phyloP scores from a whole-genome alignment of 2,113 vertebrate genomes.

The Casuarius casuarius region DNA sequence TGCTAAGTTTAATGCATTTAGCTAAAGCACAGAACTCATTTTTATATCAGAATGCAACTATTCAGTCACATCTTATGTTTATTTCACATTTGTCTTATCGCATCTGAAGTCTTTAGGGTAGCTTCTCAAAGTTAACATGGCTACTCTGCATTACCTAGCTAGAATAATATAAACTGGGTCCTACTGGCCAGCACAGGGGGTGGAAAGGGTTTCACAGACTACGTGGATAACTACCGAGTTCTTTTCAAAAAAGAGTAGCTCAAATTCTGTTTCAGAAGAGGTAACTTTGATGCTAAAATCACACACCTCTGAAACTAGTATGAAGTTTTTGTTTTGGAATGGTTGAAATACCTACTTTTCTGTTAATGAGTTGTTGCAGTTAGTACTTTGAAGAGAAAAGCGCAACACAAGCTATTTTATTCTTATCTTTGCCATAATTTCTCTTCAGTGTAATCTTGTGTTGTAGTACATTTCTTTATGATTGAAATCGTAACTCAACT shows the following conservation, averaged over 20 bases:
- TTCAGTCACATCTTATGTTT: neutral
- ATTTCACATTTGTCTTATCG: neutral
- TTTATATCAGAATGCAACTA: neutral
- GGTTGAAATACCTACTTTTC: neutral
- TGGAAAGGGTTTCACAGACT: neutral
- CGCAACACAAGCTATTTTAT: neutral
- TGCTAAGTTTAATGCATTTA: neutral
- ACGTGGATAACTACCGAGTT: neutral
- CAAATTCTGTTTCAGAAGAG: neutral
- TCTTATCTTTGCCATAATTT: neutral
- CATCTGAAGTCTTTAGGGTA: neutral
- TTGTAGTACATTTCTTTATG: neutral
- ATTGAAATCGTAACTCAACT: neutral
- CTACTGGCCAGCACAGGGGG: rapidly evolving
- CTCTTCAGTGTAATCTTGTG: neutral
- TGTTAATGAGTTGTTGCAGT: neutral
- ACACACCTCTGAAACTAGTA: rapidly evolving
- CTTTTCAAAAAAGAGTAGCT: neutral
- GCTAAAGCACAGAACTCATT: neutral
- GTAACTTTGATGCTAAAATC: rapidly evolving
- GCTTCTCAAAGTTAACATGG: neutral
- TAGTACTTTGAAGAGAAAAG: neutral
- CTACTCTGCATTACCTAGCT: neutral
- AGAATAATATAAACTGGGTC: neutral
- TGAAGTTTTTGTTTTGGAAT: neutral